Base-by-base conservation (phyloP, 1,140 invertebrate species). In the Drosophila busckii region DNA sequence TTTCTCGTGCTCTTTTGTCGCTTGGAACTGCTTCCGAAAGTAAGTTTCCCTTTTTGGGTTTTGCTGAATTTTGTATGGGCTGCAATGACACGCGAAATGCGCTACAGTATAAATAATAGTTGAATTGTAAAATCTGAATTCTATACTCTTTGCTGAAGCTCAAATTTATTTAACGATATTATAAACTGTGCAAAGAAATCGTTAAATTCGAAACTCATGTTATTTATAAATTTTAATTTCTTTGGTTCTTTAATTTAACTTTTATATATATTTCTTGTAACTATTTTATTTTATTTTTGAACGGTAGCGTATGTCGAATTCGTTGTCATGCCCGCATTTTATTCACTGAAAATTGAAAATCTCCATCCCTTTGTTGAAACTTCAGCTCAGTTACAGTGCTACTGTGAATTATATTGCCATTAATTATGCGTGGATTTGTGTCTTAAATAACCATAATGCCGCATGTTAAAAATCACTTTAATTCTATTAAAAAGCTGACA, bases 331-430 rank as follows among this genome's bases (percentile, higher is more conserved):
- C n/a, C n/a, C n/a, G n/a, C n/a, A n/a, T n/a, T n/a, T n/a, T n/a
- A n/a, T n/a, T n/a, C n/a, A n/a, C n/a, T n/a, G n/a, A n/a, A n/a
- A n/a, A n/a, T n/a, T n/a, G 44, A 15, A 35, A 19, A 32, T 16
- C 17, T 23, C 17, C 13, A 28, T 35, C 12, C 16, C 22, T 25
- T 16, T 29, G 23, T 10, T 3, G 22, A 23, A 37, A 20, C 34
- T 48, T 17, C 49, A 44, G 53, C 35, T 8, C 3, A 8, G 4
- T 17, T 4, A 8, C 17, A 35, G 29, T 13, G 17, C 15, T 62
- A 42, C 66, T 71, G 68, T 73, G 69, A 69, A 80, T 80, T 80
- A 73, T 80, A 69, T 73, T 58, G 59, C 68, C 73, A 80, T 80
- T 80, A 80, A 73, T 80, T 80, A 80, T 35, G 60, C 42, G 68